Conservation (phyloP, 2,888 invertebrate species). For the Euzetes globulus region DNA sequence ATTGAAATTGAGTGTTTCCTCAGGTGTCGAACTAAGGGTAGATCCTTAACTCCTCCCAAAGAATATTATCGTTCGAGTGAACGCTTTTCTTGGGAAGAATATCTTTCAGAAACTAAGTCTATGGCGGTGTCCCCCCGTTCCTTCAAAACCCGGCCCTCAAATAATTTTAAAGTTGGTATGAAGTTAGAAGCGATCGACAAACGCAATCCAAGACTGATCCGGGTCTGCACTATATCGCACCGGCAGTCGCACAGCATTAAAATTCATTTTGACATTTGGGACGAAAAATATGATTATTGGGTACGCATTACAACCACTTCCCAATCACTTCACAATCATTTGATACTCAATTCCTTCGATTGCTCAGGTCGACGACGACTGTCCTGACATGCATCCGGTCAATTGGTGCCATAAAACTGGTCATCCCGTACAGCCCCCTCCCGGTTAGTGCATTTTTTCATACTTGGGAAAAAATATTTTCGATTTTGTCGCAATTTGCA, state of each 20-base stretch:
- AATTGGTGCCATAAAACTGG: constrained; percentile 84
- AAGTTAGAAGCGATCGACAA: constrained; percentile 80
- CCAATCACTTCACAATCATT: too few species aligned
- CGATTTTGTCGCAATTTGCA: neutral
- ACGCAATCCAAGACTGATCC: constrained; percentile 64
- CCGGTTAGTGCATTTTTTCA: constrained; percentile 50
- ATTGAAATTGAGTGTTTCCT: constrained; percentile 10
- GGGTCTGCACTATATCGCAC: constrained; percentile 73
- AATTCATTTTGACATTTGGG: constrained; percentile 84
- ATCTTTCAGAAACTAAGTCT: constrained; percentile 66
- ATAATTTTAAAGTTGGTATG: constrained; percentile 74
- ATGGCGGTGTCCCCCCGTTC: constrained; percentile 69
- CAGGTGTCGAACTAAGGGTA: constrained; percentile 59
- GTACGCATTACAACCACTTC: neutral
- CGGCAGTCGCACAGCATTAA: constrained; percentile 66
- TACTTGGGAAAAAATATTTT: neutral
- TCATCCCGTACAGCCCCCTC: constrained; percentile 69
- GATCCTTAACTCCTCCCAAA: constrained; percentile 70
- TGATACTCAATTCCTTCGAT: too few species aligned
- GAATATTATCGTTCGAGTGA: constrained; percentile 34
- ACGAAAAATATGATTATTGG: constrained; percentile 73
- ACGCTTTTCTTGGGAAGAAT: constrained; percentile 73
- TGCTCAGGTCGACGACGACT: constrained; percentile 75
- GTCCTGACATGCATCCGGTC: constrained; percentile 78
- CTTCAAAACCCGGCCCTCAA: constrained; percentile 68